These are phyloP conservation scores for Notechis scutatus DNA, from an alignment of 2,113 vertebrate species.

Conservation along the genomic window DNA sequence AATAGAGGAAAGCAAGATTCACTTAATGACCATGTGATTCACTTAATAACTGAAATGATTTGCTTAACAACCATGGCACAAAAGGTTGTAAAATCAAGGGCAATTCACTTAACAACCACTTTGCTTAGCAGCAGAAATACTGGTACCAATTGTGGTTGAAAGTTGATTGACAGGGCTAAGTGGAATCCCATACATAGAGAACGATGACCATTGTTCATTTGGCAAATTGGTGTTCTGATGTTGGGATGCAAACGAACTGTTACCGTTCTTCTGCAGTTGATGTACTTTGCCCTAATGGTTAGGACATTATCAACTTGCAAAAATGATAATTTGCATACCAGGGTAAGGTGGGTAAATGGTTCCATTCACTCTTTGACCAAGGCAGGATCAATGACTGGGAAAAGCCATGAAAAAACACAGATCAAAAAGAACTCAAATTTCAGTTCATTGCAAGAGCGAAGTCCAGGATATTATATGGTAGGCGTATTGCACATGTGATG, in stretches of 20 bases:
- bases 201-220: not conserved
- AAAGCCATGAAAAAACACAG: not conserved
- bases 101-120: not conserved
- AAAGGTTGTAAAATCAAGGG: not conserved
- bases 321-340: not conserved
- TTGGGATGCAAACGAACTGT: not conserved
- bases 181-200: not conserved
- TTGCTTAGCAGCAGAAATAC: not conserved
- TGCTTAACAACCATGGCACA: not conserved
- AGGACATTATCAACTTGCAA: not conserved
- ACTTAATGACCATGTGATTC: not conserved
- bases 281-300: not conserved
- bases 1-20: not conserved
- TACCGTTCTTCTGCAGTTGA: not conserved
- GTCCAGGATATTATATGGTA: not conserved
- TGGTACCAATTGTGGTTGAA: not conserved
- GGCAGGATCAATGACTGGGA: not conserved
- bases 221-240: not conserved
- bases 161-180: not conserved
- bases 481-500: not conserved
- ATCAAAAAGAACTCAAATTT: not conserved
- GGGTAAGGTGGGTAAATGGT: not conserved
- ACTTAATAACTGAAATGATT: not conserved
- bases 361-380: not conserved
- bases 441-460: not conserved